Base-by-base conservation (phyloP, 2,888 invertebrate species). In the Hirtodrosophila confusa region DNA sequence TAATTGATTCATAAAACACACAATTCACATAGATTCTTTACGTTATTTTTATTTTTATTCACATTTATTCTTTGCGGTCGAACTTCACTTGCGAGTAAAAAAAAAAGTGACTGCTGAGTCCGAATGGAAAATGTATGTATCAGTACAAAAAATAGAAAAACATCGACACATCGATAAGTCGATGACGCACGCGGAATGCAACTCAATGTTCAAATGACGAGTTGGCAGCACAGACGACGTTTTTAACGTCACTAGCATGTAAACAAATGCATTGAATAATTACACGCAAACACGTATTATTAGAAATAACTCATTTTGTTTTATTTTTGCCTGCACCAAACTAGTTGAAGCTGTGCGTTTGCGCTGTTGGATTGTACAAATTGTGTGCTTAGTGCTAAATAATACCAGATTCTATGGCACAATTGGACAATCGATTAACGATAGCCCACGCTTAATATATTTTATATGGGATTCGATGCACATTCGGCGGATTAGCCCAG, bases 41-140 rank as follows among this genome's bases (percentile, higher is more conserved):
- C 76, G 74, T 74, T 74, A 72, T 71, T 70, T 76, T 67, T 66
- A 67, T 62, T 66, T 75, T 75, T 56, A 61, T 68, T 62, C 75
- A 69, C 74, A 75, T 75, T 75, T 74, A 76, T 76, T 76, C 77
- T 78, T 77, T 84, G 80, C 80, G 80, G 80, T 70, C 82, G 76
- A 80, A 73, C 83, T 80, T 66, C 71, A 77, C 71, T 82, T 74
- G 82, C 85, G 82, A 82, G 82, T 78, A 78, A 78, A 82, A 82
- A 75, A 74, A 75, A 75, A 75, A 75, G 75, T 75, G 75, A 75
- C 75, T 75, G 71, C 71, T 72, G 63, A 65, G 62, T 68, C 43
- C 61, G 68, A 65, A 60, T 67, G 82, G 71, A 82, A 82, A 84
- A 78, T 80, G 82, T 80, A 75, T 82, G 76, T 82, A 84, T 80